Percentiles rank a stretch among this genome's conserved stretches.
These are phyloP conservation scores for Synanthedon myopaeformis DNA, from an alignment of 2,888 invertebrate species.

Conservation along the genomic window DNA sequence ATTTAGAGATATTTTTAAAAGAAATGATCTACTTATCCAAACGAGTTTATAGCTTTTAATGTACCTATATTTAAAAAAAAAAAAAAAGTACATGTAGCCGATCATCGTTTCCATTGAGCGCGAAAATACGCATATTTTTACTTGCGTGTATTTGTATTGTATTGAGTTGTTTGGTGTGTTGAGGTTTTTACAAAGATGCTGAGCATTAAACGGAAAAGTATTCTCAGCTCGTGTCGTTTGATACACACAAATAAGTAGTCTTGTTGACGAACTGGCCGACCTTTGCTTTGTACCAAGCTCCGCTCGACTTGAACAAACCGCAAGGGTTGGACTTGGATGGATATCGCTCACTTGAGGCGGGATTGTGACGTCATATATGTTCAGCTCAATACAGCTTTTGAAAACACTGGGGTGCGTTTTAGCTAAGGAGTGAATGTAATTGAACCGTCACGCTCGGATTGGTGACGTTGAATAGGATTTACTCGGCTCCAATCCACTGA, in stretches of 20 bases:
- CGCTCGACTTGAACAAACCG: slow-evolving; percentile 48
- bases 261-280: slow-evolving; percentile 65
- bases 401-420: too few relatives aligned
- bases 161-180: slow-evolving; percentile 19
- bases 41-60: slow-evolving; percentile 57
- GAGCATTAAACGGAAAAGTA: slow-evolving; percentile 69
- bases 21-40: slow-evolving; percentile 48
- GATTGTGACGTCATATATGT: slow-evolving; percentile 18
- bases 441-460: too few relatives aligned
- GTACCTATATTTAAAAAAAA: slow-evolving; percentile 38
- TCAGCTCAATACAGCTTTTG: too few relatives aligned
- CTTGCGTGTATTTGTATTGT: slow-evolving; percentile 24
- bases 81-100: slow-evolving; percentile 33
- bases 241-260: slow-evolving; percentile 12
- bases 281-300: slow-evolving; percentile 64
- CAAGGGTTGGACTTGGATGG: slow-evolving; percentile 44
- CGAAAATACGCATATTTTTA: slow-evolving; percentile 27
- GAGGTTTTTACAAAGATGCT: slow-evolving; percentile 55
- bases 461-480: too few relatives aligned
- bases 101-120: slow-evolving; percentile 27
- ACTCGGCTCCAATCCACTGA: too few relatives aligned
- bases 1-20: slow-evolving; percentile 59
- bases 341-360: slow-evolving; percentile 24
- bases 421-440: too few relatives aligned
- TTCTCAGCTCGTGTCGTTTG: slow-evolving; percentile 56